Conservation (phyloP, 2,113 vertebrate genomes). For the Melanostigma gelatinosum region DNA sequence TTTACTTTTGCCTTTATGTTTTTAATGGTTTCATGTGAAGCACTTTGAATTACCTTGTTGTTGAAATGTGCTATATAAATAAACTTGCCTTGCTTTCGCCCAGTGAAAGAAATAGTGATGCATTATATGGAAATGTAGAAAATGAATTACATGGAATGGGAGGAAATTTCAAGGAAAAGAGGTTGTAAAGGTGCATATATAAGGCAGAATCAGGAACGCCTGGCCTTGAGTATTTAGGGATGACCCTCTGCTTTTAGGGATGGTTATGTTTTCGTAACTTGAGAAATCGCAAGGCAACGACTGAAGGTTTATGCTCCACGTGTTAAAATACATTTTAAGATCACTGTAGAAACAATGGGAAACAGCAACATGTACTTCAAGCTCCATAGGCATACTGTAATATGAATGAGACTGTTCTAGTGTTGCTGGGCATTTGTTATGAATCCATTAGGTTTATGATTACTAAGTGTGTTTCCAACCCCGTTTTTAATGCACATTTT, state of each 20-base stretch:
- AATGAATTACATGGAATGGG: background rate
- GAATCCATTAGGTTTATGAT: background rate
- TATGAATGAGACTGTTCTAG: background rate
- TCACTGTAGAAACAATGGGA: background rate
- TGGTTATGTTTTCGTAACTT: background rate
- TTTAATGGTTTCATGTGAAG: too few relatives aligned
- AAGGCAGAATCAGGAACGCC: background rate
- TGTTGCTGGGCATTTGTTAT: background rate
- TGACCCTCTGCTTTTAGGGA: background rate
- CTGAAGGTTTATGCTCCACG: background rate
- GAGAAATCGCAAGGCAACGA: background rate
- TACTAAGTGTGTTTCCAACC: background rate
- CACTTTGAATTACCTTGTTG: too few relatives aligned
- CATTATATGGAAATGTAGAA: background rate
- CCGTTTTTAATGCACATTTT: background rate
- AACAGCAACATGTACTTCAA: background rate
- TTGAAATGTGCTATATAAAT: too few relatives aligned
- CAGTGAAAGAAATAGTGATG: background rate
- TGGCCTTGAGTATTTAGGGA: background rate
- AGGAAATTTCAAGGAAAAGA: background rate
- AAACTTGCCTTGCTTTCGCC: too few relatives aligned
- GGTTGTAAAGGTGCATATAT: background rate
- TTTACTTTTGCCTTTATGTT: too few relatives aligned
- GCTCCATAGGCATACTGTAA: background rate
- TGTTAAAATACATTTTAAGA: background rate